A percentile compares a stretch with the other conserved stretches of the same genome.
phyloP scores from a whole-genome alignment of 2,888 invertebrate species.

The Taphrorychus bicolor region DNA sequence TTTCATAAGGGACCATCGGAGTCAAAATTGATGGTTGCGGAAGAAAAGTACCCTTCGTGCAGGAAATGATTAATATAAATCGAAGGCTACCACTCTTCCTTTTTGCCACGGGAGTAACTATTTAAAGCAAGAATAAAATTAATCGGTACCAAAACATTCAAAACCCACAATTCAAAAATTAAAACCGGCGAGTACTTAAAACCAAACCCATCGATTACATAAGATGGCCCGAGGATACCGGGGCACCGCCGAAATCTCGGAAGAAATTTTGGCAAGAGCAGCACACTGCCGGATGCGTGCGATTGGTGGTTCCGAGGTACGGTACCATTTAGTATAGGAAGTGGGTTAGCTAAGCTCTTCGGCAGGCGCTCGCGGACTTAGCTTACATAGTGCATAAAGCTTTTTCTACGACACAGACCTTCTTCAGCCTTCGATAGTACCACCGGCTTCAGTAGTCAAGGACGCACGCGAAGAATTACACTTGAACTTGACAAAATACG shows the following conservation, averaged over 20 bases:
- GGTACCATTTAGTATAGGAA: slow-evolving; percentile 57
- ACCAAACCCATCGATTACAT: neutral
- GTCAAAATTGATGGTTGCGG: too few species aligned
- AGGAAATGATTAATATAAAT: too few species aligned
- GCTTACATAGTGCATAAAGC: slow-evolving; percentile 56
- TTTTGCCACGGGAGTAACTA: too few species aligned
- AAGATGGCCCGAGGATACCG: neutral
- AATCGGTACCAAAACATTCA: neutral
- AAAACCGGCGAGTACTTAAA: neutral
- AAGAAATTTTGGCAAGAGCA: slow-evolving; percentile 21
- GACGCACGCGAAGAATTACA: slow-evolving; percentile 48
- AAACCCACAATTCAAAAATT: neutral
- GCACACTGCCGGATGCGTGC: slow-evolving; percentile 28
- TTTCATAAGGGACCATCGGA: too few species aligned
- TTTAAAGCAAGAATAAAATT: neutral
- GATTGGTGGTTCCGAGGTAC: slow-evolving; percentile 49
- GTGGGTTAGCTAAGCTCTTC: slow-evolving; percentile 60
- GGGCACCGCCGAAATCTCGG: neutral
- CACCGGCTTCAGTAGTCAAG: slow-evolving; percentile 47
- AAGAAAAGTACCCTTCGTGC: too few species aligned
- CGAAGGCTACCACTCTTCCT: too few species aligned
- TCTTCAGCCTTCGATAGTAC: slow-evolving; percentile 55
- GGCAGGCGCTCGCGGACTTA: slow-evolving; percentile 50
- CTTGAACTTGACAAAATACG: slow-evolving; percentile 30
- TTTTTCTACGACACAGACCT: slow-evolving; percentile 56